phyloP scores from a whole-genome alignment of 2,888 invertebrate genomes.

The Cerceris ruficornis region DNA sequence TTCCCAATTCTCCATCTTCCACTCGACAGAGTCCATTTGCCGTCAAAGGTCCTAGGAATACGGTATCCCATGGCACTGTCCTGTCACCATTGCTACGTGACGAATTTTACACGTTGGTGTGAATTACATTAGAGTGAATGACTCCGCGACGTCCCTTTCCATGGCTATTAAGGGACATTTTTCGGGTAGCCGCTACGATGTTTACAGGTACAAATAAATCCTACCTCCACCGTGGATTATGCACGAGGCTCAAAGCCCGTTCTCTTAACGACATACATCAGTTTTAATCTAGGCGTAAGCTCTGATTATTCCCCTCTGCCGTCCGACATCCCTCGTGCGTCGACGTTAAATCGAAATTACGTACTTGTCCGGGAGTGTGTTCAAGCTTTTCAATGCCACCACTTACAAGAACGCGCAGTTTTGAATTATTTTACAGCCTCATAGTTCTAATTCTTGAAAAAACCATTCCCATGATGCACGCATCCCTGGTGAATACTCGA shows the following conservation, averaged over 20 bases:
- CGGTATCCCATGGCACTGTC: slow-evolving; percentile 37
- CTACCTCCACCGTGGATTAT: slow-evolving; percentile 24
- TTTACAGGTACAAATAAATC: slow-evolving; percentile 54
- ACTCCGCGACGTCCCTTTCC: slow-evolving; percentile 53
- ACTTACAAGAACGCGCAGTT: background rate
- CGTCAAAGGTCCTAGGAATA: slow-evolving; percentile 24
- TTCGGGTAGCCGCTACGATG: slow-evolving; percentile 28
- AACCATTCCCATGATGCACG: background rate
- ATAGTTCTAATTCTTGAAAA: background rate
- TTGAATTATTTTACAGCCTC: background rate
- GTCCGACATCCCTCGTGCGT: slow-evolving; percentile 13
- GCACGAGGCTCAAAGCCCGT: background rate
- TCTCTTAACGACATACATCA: slow-evolving; percentile 33
- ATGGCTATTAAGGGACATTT: slow-evolving; percentile 60
- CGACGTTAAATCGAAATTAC: slow-evolving; percentile 52
- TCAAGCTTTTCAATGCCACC: background rate
- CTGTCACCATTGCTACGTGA: slow-evolving; percentile 64
- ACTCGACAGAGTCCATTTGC: slow-evolving; percentile 18
- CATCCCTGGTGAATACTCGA: background rate
- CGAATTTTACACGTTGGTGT: slow-evolving; percentile 72
- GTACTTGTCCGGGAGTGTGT: slow-evolving; percentile 34
- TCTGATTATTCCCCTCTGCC: slow-evolving; percentile 33
- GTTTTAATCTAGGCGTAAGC: slow-evolving; percentile 35
- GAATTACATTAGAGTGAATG: slow-evolving; percentile 71
- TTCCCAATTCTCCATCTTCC: background rate